Percentiles rank a stretch among this genome's conserved stretches.
These are phyloP conservation scores for Macrosteles quadrilineatus DNA, from an alignment of 1,140 invertebrate genomes.

Conservation along the genomic window DNA sequence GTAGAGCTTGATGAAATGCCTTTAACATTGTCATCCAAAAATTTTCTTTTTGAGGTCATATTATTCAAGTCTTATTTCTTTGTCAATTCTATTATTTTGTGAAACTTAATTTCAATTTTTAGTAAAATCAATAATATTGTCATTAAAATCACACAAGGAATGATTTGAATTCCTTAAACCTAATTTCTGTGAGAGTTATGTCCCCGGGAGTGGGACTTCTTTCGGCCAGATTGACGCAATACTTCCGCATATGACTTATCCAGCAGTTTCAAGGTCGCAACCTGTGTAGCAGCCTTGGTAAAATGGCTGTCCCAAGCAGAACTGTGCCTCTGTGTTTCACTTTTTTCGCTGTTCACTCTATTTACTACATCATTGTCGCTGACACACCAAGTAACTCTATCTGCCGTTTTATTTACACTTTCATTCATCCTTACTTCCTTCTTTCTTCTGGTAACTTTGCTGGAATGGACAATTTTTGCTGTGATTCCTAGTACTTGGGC, in stretches of 20 bases:
- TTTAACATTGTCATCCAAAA: too few species aligned
- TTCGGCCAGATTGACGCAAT: conserved; percentile 52
- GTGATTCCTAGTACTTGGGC: conserved; percentile 17
- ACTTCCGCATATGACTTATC: conserved; percentile 84
- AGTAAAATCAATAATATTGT: conserved; percentile 21
- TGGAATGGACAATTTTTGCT: conserved; percentile 27
- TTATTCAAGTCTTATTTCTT: too few species aligned
- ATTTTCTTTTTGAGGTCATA: too few species aligned
- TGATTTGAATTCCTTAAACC: not conserved
- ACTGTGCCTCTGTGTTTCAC: conserved; percentile 15
- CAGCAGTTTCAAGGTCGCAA: conserved; percentile 74
- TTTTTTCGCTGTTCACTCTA: conserved; percentile 35
- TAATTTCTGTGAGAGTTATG: conserved; percentile 6
- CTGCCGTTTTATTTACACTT: conserved; percentile 58
- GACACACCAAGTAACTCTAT: conserved; percentile 44
- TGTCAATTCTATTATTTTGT: too few species aligned
- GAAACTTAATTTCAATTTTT: too few species aligned
- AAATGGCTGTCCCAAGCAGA: conserved; percentile 19
- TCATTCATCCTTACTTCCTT: conserved; percentile 38
- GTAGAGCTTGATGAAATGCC: too few species aligned
- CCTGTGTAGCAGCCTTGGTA: conserved; percentile 64
- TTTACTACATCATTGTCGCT: conserved; percentile 52
- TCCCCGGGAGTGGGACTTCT: conserved; percentile 1
- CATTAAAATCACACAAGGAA: conserved; percentile 27
- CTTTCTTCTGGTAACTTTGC: conserved; percentile 35